A percentile compares a stretch with the other conserved stretches of the same genome.
Conservation (phyloP, 2,797 vertebrate species). For the Neosalanx taihuensis region DNA sequence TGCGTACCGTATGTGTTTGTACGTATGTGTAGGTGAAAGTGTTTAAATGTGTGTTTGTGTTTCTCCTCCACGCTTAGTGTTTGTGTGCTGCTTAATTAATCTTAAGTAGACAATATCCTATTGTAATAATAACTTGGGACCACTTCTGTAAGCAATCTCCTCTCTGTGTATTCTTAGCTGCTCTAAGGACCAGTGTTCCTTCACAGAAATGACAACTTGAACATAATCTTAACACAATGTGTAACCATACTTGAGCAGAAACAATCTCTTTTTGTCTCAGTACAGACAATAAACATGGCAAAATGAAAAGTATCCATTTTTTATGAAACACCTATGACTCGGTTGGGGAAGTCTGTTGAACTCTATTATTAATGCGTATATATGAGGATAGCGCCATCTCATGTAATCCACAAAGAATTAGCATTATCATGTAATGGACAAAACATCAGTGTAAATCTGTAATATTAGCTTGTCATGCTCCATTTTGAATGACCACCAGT, state of each 20-base stretch:
- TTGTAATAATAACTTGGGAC: slow-evolving; percentile 53
- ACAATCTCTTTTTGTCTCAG: slow-evolving; percentile 23
- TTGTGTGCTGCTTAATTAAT: slow-evolving; percentile 60
- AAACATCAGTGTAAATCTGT: not conserved
- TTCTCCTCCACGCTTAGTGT: slow-evolving; percentile 61
- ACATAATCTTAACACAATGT: slow-evolving; percentile 36
- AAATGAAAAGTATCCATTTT: slow-evolving; percentile 60
- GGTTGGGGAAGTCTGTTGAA: slow-evolving; percentile 14
- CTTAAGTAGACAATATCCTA: slow-evolving; percentile 50
- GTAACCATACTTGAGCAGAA: slow-evolving; percentile 31
- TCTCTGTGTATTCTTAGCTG: slow-evolving; percentile 37
- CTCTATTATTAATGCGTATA: too few species aligned
- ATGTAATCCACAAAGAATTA: not conserved
- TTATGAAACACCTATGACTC: slow-evolving; percentile 14
- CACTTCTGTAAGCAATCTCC: slow-evolving; percentile 52
- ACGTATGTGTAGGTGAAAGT: slow-evolving; percentile 51
- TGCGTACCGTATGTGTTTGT: slow-evolving; percentile 13
- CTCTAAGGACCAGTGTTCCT: slow-evolving; percentile 47
- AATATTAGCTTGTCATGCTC: not conserved
- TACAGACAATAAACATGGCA: slow-evolving; percentile 46
- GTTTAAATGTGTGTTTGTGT: slow-evolving; percentile 61
- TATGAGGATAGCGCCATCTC: not conserved
- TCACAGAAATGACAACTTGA: slow-evolving; percentile 48
- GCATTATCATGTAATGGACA: not conserved
- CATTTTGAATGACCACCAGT: not conserved